Base-by-base conservation (phyloP, 2,113 vertebrate genomes). In the Pygoscelis antarcticus region DNA sequence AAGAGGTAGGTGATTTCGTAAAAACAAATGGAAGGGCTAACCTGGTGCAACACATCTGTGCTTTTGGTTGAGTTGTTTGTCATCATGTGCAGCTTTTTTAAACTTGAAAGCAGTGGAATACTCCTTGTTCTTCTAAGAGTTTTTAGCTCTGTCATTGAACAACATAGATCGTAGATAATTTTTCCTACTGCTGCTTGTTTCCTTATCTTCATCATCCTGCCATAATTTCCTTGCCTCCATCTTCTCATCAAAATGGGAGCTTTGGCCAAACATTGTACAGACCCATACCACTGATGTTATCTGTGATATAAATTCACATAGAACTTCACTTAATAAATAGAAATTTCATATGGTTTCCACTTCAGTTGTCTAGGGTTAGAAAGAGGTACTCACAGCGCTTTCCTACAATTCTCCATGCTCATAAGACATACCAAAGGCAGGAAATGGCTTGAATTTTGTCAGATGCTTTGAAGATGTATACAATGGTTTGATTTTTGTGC, bases 1-100 rank as follows among this genome's bases (percentile, higher is more conserved):
- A 99, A 97, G 98, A 97, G 98, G 99, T 99, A 95, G 85, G 96
- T 92, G 91, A 69, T 49, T 96, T 52, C 25, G 3, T 79, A 36
- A 54, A 74, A 86, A 44, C 6, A 38, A 64, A 49, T 36, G 21
- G 16, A 52, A 79, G n/a, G 60, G 11, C 14, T 69, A 12, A 36
- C 11, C 3, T 9, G 4, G 3, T 57, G 38, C 25, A 49, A 11
- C 11, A 11, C 13, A 5, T 15, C 2, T 2, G 4, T 13, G 4
- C 9, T 85, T 87, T 4, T 74, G 30, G 11, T 81, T 72, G n/a
- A 19, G 75, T 74, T 42, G 3, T 80, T 83, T 27, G 27, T 64
- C 9, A 3, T 69, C 52, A 6, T 12, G 4, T 54, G 30, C 20
- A 64, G 57, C 60, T 80, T n/a, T 69, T 18, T 75, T 91, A 47